Percentiles rank a stretch among this genome's conserved stretches.
Conservation (phyloP, 53 echinoderm and acorn worm genomes). For the Luidia sarsii region DNA sequence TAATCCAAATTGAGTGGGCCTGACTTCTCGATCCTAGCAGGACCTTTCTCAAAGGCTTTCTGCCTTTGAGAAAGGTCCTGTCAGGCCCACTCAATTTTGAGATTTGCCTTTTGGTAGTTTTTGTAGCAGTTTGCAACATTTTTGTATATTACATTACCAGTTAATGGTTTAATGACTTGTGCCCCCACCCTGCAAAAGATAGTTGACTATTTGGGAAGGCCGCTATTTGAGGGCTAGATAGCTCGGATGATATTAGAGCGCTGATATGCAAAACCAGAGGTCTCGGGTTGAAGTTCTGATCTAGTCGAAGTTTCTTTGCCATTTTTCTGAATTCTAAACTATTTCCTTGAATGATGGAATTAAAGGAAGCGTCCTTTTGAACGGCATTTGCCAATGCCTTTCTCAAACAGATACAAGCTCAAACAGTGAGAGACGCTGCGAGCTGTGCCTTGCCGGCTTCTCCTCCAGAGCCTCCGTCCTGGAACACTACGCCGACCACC, state of each 20-base stretch:
- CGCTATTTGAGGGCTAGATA: too few relatives aligned
- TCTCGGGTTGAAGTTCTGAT: too few relatives aligned
- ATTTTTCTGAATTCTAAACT: not conserved
- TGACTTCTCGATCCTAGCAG: too few relatives aligned
- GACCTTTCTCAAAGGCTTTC: too few relatives aligned
- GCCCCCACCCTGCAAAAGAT: not conserved
- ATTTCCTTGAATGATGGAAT: not conserved
- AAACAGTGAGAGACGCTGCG: slow-evolving; percentile 16
- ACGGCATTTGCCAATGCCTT: not conserved
- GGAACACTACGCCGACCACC: slow-evolving; percentile 59
- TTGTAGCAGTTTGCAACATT: too few relatives aligned
- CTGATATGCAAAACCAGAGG: too few relatives aligned
- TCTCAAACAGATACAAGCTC: slow-evolving; percentile 30
- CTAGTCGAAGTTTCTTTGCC: not conserved
- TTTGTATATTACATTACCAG: not conserved
- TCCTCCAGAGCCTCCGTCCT: not conserved
- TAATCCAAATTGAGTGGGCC: too few relatives aligned
- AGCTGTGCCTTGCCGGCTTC: slow-evolving; percentile 45
- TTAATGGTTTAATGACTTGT: not conserved
- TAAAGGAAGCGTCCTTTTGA: not conserved
- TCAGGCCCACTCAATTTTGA: too few relatives aligned
- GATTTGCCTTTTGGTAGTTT: too few relatives aligned
- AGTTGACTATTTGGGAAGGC: too few relatives aligned
- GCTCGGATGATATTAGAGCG: too few relatives aligned
- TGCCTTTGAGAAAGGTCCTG: too few relatives aligned